Evolutionary conservation across 1,140 invertebrate species (phyloP), one percentile per base, ranked within the genome.

Genomic region (Mactra quadrangularis): DNA sequence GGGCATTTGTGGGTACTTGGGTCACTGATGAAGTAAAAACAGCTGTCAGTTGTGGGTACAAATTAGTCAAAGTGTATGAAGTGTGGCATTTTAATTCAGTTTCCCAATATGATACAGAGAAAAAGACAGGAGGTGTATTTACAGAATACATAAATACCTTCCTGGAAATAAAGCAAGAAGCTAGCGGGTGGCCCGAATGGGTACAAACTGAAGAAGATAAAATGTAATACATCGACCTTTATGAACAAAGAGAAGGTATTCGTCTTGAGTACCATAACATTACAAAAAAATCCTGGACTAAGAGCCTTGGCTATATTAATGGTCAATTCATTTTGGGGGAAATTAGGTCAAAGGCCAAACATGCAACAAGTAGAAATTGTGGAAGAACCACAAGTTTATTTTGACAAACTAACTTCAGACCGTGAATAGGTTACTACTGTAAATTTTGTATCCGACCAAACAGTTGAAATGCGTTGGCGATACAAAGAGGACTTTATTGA

Each of bases 341-440:
- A n/a, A n/a, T n/a, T n/a, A n/a, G 41, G n/a, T 55, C 11, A n/a
- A 55, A 7, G 13, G 13, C 52, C 13, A 55, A 11, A 55, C 6
- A 22, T 6, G 6, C 7, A 11, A 6, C 6, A 90, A 89, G 19
- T 83, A n/a, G n/a, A n/a, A n/a, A n/a, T n/a, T n/a, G n/a, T n/a
- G n/a, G n/a, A n/a, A n/a, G n/a, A n/a, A n/a, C n/a, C n/a, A n/a
- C n/a, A n/a, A n/a, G n/a, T n/a, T n/a, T n/a, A n/a, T n/a, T n/a
- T n/a, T n/a, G n/a, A n/a, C n/a, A n/a, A n/a, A n/a, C n/a, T n/a
- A n/a, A n/a, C n/a, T n/a, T n/a, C n/a, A n/a, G n/a, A n/a, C 94
- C 29, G 25, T 70, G 29, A 94, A 19, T 88, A 93, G 29, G 33
- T 19, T 9, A 64, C 86, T 17, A 87, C 89, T 50, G 92, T 93